Conservation (phyloP, 2,888 invertebrate species). For the Meteorus colon region DNA sequence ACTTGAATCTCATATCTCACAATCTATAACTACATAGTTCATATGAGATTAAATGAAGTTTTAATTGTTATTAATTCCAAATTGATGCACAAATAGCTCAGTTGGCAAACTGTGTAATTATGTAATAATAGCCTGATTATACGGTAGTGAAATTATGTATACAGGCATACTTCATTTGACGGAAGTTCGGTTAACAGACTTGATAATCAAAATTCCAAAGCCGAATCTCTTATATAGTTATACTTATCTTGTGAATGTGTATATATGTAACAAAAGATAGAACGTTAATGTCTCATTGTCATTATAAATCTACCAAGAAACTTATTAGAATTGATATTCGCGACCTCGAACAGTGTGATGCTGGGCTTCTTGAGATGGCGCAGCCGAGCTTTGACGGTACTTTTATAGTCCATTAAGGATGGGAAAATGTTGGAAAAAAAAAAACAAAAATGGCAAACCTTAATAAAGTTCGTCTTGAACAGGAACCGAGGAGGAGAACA, state of each 20-base stretch:
- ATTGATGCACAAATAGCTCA: neutral
- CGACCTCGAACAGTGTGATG: constrained; percentile 17
- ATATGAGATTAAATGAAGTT: neutral
- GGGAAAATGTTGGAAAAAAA: constrained; percentile 25
- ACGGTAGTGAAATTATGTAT: neutral
- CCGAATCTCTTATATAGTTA: neutral
- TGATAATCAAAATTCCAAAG: neutral
- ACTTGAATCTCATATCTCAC: neutral
- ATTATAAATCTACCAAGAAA: constrained; percentile 18
- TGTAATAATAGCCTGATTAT: neutral
- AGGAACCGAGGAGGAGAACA: constrained; percentile 16
- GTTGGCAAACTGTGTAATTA: neutral
- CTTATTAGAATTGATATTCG: constrained; percentile 31
- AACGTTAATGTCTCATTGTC: constrained; percentile 13
- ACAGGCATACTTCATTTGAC: neutral
- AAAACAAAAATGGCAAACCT: constrained; percentile 34
- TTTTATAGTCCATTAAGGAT: constrained; percentile 45
- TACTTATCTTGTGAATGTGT: neutral
- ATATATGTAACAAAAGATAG: neutral
- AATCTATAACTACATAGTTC: neutral
- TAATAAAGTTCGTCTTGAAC: constrained; percentile 40
- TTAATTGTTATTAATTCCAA: neutral
- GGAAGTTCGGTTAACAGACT: neutral
- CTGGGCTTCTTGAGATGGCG: constrained; percentile 18
- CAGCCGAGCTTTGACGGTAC: constrained; percentile 34